Evolutionary conservation across 2,113 vertebrate species (phyloP).

Genomic region (Melanocharis versteri): DNA sequence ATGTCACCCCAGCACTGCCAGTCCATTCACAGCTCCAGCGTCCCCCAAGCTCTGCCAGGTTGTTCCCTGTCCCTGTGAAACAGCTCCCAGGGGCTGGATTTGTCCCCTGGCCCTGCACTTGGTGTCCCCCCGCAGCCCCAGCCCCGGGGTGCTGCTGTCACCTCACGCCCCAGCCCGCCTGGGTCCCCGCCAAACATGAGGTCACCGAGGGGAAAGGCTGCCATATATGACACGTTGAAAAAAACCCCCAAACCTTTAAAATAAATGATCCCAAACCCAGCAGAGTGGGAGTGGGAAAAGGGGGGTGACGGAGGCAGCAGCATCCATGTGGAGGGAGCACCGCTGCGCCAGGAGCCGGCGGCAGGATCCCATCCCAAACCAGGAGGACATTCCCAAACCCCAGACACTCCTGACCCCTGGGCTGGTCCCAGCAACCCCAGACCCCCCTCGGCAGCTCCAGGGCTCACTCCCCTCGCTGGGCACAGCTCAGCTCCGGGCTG

Average conservation of each 20-base stretch:
- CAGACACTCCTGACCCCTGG: accelerated
- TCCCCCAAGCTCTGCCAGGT: neutral
- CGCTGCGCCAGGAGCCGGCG: accelerated
- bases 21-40: accelerated
- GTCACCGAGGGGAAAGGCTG: conserved; percentile 46
- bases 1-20: neutral
- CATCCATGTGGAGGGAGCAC: accelerated
- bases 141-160: neutral
- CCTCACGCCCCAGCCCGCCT: neutral
- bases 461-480: accelerated
- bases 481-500: neutral
- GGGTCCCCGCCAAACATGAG: conserved; percentile 25
- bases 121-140: accelerated
- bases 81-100: neutral
- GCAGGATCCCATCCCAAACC: neutral
- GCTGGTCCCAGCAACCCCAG: neutral
- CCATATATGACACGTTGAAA: conserved; percentile 50
- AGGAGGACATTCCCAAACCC: neutral
- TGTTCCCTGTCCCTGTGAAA: too few relatives aligned
- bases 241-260: neutral
- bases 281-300: accelerated
- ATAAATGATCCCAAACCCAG: neutral
- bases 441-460: accelerated
- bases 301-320: neutral
- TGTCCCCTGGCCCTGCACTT: neutral